These are phyloP conservation scores for Mesocricetus auratus DNA, from an alignment of 2,113 vertebrate genomes.

Conservation along the genomic window DNA sequence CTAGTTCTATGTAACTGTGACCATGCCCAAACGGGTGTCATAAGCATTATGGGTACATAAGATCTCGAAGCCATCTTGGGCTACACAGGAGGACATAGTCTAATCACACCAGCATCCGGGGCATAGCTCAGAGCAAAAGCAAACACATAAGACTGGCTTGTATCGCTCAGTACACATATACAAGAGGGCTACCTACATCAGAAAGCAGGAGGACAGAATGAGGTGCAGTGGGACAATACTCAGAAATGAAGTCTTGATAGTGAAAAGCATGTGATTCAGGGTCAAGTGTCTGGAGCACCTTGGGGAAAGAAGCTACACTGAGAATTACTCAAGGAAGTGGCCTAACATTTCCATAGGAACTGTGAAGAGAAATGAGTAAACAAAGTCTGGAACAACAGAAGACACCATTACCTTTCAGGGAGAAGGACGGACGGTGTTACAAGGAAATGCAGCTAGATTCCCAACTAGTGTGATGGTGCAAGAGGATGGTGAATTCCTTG, in stretches of 20 bases:
- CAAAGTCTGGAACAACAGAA: not conserved
- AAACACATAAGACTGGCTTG: not conserved
- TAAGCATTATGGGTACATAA: too few relatives aligned
- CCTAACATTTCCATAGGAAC: too few relatives aligned
- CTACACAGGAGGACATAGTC: not conserved
- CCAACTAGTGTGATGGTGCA: not conserved
- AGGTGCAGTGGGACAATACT: not conserved
- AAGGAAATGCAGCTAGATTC: not conserved
- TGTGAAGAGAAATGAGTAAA: not conserved
- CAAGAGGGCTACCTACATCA: not conserved
- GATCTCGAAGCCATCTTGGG: not conserved
- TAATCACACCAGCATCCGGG: not conserved
- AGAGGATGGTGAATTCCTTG: not conserved
- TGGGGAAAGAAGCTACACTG: not conserved
- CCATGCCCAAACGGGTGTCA: too few relatives aligned
- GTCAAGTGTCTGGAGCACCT: not conserved
- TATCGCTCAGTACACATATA: not conserved
- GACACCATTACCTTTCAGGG: not conserved
- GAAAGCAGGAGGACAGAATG: not conserved
- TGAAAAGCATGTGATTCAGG: not conserved
- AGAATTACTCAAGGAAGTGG: not conserved
- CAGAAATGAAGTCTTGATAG: not conserved
- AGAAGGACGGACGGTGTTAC: not conserved
- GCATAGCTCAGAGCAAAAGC: not conserved
- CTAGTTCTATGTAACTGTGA: too few relatives aligned